Conservation (phyloP, 2,113 vertebrate species). For the Pseudopodoces humilis region DNA sequence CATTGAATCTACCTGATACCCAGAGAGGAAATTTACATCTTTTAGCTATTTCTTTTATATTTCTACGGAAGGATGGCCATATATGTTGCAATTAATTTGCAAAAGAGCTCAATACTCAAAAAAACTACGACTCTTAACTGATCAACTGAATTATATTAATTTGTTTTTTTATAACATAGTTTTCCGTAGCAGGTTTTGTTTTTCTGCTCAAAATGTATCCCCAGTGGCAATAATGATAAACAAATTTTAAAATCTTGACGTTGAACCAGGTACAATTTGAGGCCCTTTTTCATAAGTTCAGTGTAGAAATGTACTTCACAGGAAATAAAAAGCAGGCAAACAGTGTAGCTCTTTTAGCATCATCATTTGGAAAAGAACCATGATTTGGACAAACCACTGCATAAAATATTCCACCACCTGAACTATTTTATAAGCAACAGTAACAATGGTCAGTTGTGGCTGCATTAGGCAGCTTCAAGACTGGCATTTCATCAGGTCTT, state of each 20-base stretch:
- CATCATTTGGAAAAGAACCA: neutral
- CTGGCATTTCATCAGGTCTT: neutral
- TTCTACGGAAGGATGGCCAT: neutral
- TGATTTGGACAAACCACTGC: neutral
- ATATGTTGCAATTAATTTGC: constrained; percentile 4
- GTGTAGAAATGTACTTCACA: neutral
- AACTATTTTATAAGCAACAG: neutral
- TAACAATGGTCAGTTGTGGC: neutral
- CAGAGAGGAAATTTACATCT: neutral
- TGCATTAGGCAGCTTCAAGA: neutral
- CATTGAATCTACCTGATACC: constrained; percentile 19
- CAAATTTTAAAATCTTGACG: constrained; percentile 36
- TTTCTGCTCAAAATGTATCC: constrained; percentile 21
- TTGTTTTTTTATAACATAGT: constrained; percentile 47
- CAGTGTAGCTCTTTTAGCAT: neutral
- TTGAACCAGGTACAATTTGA: constrained; percentile 23
- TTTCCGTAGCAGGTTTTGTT: constrained; percentile 53
- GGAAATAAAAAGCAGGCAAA: neutral
- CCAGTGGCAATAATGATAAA: constrained; percentile 39
- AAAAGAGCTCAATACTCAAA: constrained; percentile 8
- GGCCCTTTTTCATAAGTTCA: neutral
- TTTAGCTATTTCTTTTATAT: constrained; percentile 5
- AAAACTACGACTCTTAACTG: constrained; percentile 2
- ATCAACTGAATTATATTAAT: neutral
- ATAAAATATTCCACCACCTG: neutral